Percentiles rank a stretch among this genome's conserved stretches.
Conservation (phyloP, 2,797 vertebrate species). For the Lophius americanus region DNA sequence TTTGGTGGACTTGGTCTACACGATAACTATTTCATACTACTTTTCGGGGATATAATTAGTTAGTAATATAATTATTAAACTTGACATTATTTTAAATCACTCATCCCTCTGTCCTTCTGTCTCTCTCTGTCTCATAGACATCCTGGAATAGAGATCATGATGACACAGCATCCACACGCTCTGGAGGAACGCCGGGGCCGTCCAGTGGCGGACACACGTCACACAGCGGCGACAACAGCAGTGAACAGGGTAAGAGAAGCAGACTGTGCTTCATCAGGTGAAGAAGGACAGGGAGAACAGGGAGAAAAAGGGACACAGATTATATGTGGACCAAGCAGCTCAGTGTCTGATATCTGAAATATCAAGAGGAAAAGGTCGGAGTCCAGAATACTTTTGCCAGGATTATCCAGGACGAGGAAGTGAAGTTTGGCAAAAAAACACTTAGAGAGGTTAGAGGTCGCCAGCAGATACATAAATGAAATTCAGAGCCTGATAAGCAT, state of each 20-base stretch:
- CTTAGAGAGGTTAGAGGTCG: conserved; percentile 34
- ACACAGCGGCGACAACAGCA: conserved; percentile 99
- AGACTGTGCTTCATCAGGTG: background rate
- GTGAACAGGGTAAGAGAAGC: conserved; percentile 93
- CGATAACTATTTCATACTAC: too few relatives aligned
- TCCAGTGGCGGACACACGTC: conserved; percentile 98
- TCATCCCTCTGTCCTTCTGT: conserved; percentile 13
- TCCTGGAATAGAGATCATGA: conserved; percentile 99
- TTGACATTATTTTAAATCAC: background rate
- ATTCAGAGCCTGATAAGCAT: background rate
- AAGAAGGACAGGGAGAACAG: background rate
- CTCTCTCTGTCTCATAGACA: conserved; percentile 78
- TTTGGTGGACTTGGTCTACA: too few relatives aligned
- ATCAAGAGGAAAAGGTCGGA: background rate
- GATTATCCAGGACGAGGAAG: background rate
- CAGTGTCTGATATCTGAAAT: background rate
- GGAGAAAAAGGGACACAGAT: background rate
- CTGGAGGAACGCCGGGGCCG: conserved; percentile 95
- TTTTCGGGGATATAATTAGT: too few relatives aligned
- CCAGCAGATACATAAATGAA: background rate
- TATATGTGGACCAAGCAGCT: background rate
- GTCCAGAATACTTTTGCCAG: background rate
- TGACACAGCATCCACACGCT: conserved; percentile 96
- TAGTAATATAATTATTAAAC: too few relatives aligned
- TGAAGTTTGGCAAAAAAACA: conserved; percentile 6